Percentiles rank a stretch among this genome's conserved stretches.
These are phyloP conservation scores for Acleris emargana DNA, from an alignment of 2,888 invertebrate species.

Conservation along the genomic window DNA sequence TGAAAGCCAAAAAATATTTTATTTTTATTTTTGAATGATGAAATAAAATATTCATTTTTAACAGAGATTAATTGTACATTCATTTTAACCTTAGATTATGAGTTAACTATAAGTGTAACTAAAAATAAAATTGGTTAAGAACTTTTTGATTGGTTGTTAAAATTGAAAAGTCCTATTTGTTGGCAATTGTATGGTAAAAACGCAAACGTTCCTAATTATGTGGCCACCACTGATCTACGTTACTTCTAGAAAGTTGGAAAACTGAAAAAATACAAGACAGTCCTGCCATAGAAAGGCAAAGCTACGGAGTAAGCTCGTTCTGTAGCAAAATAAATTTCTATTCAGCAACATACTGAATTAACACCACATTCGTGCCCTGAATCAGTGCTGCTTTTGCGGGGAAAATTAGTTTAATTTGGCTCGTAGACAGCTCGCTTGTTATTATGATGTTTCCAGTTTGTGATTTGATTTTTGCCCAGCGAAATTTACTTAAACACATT, in stretches of 20 bases:
- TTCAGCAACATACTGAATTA: constrained; percentile 31
- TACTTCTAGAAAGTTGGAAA: background rate
- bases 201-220: no score
- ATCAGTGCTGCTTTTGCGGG: constrained; percentile 27
- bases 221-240: no score
- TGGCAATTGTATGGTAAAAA: no score
- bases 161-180: no score
- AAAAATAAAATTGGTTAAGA: no score
- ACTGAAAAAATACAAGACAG: constrained; percentile 10
- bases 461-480: constrained; percentile 2
- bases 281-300: constrained; percentile 17
- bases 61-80: no score
- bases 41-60: no score
- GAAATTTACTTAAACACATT: background rate
- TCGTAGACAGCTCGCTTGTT: constrained; percentile 23
- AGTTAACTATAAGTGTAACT: no score
- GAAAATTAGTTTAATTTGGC: constrained; percentile 34
- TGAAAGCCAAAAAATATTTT: no score
- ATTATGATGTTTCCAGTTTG: constrained; percentile 6
- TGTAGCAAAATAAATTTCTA: constrained; percentile 25
- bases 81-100: no score
- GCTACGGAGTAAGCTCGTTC: constrained; percentile 4
- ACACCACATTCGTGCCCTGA: constrained; percentile 30
- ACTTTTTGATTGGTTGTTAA: no score
- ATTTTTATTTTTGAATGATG: no score